Evolutionary conservation across 2,888 invertebrate species (phyloP).

Genomic region (Linhomoeus sp.): DNA sequence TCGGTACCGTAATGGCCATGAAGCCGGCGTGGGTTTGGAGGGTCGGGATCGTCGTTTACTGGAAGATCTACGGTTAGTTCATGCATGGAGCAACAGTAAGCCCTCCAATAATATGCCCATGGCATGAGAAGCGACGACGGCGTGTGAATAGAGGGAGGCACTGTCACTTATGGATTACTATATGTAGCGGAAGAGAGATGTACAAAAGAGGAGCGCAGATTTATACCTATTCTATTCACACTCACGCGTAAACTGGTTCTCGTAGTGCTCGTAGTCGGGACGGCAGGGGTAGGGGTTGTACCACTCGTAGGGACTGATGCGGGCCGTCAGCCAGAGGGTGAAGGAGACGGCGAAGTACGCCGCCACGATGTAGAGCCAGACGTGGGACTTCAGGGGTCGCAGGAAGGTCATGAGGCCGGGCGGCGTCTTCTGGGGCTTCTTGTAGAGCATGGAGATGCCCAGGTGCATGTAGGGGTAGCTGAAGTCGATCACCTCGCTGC

Average conservation of each 20-base stretch:
- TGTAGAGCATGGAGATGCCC: constrained; percentile 81
- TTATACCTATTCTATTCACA: too few species aligned
- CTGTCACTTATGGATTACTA: too few species aligned
- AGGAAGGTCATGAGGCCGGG: constrained; percentile 64
- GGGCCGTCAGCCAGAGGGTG: constrained; percentile 38
- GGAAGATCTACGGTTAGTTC: too few species aligned
- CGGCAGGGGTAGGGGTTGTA: constrained; percentile 31
- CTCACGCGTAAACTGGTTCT: constrained; percentile 42
- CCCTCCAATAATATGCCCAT: too few species aligned
- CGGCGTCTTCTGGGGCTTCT: constrained; percentile 66
- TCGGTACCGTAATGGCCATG: too few species aligned
- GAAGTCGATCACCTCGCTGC: constrained; percentile 86
- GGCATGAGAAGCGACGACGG: too few species aligned
- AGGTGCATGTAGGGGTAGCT: constrained; percentile 96
- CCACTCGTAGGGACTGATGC: constrained; percentile 85
- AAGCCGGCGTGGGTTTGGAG: too few species aligned
- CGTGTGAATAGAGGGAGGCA: too few species aligned
- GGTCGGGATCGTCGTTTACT: too few species aligned
- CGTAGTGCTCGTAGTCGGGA: constrained; percentile 33
- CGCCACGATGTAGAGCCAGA: constrained; percentile 50
- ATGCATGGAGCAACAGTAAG: too few species aligned
- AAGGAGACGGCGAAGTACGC: constrained; percentile 33
- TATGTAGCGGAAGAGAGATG: too few species aligned
- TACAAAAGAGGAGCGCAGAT: too few species aligned
- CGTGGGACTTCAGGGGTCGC: constrained; percentile 74